Conservation (phyloP, 2,797 vertebrate genomes). For the Enteromius paludinosus region DNA sequence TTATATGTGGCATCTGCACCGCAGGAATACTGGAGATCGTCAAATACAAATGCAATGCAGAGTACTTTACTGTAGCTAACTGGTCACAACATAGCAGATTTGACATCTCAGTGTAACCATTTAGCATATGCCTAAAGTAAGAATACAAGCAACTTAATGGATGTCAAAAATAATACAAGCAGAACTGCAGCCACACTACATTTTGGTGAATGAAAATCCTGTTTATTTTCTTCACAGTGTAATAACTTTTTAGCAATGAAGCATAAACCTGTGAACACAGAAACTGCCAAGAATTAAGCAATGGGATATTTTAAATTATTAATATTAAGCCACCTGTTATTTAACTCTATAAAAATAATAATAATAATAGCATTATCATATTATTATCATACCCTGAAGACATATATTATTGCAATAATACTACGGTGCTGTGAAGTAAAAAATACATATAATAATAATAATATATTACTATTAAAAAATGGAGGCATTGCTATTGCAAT, state of each 20-base stretch:
- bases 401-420: neutral
- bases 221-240: neutral
- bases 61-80: neutral
- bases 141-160: neutral
- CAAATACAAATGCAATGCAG: neutral
- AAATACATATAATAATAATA: neutral
- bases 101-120: neutral
- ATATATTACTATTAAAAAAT: too few species aligned
- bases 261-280: neutral
- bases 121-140: neutral
- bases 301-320: too few species aligned
- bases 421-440: neutral
- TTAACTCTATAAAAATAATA: too few species aligned
- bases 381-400: neutral
- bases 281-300: neutral
- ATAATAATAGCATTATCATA: neutral
- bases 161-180: neutral
- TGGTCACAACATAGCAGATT: neutral
- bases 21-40: neutral
- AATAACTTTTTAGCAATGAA: neutral
- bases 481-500: too few species aligned
- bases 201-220: neutral
- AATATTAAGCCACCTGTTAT: too few species aligned
- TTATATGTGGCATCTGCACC: neutral
- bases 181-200: neutral